Conservation (phyloP, 2,888 invertebrate species). For the Pheosia gnoma region DNA sequence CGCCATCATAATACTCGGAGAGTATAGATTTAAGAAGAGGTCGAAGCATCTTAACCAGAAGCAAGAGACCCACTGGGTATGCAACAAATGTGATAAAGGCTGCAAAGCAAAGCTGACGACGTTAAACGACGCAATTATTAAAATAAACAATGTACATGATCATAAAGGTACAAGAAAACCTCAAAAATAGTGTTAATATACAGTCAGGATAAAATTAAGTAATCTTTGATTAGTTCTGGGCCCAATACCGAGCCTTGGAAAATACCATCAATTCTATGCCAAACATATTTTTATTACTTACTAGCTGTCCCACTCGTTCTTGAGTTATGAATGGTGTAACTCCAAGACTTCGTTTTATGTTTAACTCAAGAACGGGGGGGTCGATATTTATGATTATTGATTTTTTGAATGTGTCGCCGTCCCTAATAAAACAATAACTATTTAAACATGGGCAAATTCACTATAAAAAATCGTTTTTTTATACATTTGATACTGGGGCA, state of each 20-base stretch:
- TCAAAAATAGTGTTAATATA: conserved; percentile 13
- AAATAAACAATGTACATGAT: conserved; percentile 68
- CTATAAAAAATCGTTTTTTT: too few species aligned
- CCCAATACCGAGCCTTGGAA: neutral
- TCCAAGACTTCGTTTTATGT: too few species aligned
- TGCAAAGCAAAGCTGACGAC: conserved; percentile 76
- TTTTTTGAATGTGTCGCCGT: too few species aligned
- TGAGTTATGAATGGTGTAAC: too few species aligned
- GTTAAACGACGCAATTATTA: conserved; percentile 69
- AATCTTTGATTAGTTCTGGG: conserved; percentile 7
- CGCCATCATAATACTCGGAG: conserved; percentile 73
- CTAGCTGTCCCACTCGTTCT: too few species aligned
- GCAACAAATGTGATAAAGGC: conserved; percentile 74
- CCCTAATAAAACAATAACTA: too few species aligned
- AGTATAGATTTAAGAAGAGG: conserved; percentile 74
- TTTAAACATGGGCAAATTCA: too few species aligned
- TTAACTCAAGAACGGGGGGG: too few species aligned
- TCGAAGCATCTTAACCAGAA: conserved; percentile 68
- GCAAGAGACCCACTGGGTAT: conserved; percentile 75
- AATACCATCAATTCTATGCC: too few species aligned
- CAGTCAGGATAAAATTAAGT: conserved; percentile 21
- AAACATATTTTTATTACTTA: too few species aligned
- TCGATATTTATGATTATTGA: too few species aligned
- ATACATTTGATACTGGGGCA: too few species aligned
- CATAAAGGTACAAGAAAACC: conserved; percentile 57